A percentile compares a stretch with the other conserved stretches of the same genome.
Evolutionary conservation across 2,888 invertebrate species (phyloP).

Genomic region (Polymixis flavicincta): DNA sequence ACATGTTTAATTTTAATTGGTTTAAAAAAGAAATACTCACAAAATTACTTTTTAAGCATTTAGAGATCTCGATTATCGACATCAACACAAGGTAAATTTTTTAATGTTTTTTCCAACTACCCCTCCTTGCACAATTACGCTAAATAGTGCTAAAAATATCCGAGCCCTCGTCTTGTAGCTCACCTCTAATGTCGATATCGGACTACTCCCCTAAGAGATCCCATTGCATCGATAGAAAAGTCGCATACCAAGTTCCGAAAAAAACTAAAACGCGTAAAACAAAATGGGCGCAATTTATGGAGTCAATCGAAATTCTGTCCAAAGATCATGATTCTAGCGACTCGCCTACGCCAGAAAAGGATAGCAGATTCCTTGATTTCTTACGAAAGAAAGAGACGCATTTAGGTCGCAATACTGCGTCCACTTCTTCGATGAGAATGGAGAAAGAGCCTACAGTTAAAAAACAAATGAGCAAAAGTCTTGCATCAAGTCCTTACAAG

Average conservation of each 20-base stretch:
- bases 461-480: slow-evolving; percentile 73
- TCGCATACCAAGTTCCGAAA: slow-evolving; percentile 36
- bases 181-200: slow-evolving; percentile 77
- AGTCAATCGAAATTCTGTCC: slow-evolving; percentile 75
- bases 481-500: slow-evolving; percentile 79
- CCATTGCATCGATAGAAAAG: slow-evolving; percentile 47
- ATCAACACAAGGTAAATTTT: slow-evolving; percentile 49
- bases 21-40: slow-evolving; percentile 21
- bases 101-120: slow-evolving; percentile 26
- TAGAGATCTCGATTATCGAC: slow-evolving; percentile 19
- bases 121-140: slow-evolving; percentile 36
- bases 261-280: slow-evolving; percentile 64
- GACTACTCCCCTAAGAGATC: slow-evolving; percentile 76
- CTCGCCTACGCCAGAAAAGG: slow-evolving; percentile 71
- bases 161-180: slow-evolving; percentile 69
- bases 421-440: slow-evolving; percentile 70
- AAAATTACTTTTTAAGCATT: slow-evolving; percentile 31
- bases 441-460: slow-evolving; percentile 46
- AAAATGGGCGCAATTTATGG: slow-evolving; percentile 81
- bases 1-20: background rate
- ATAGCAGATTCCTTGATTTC: slow-evolving; percentile 75
- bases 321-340: slow-evolving; percentile 77
- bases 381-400: slow-evolving; percentile 72
- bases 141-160: slow-evolving; percentile 65
- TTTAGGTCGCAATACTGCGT: slow-evolving; percentile 65